Evolutionary conservation across 2,797 vertebrate species (phyloP).

Genomic region (Sus cebifrons): DNA sequence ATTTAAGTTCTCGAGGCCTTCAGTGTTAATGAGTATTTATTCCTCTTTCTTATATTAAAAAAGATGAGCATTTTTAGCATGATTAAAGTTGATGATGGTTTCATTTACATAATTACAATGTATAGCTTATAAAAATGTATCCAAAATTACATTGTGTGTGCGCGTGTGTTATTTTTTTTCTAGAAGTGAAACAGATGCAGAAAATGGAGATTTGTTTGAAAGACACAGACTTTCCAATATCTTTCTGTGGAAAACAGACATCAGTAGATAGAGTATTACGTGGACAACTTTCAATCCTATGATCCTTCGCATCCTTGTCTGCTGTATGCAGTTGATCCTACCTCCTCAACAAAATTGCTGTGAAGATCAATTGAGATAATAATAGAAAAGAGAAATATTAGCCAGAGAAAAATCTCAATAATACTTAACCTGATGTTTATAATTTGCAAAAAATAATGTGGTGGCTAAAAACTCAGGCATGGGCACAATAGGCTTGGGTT

Average conservation of each 20-base stretch:
- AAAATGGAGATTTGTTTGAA: neutral
- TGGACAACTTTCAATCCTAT: neutral
- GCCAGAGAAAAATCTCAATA: neutral
- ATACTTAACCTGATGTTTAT: neutral
- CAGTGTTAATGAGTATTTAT: constrained; percentile 89
- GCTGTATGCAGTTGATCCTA: neutral
- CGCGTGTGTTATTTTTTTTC: neutral
- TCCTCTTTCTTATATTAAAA: constrained; percentile 85
- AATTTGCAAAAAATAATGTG: neutral
- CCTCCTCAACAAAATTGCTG: neutral
- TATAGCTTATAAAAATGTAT: constrained; percentile 87
- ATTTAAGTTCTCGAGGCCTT: constrained; percentile 85
- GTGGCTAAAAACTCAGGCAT: neutral
- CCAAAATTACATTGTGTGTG: constrained; percentile 73
- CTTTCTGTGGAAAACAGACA: neutral
- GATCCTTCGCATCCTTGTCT: neutral
- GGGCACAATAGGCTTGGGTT: neutral
- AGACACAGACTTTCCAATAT: neutral
- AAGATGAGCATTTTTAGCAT: constrained; percentile 85
- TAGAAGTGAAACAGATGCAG: neutral
- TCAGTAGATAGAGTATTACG: neutral
- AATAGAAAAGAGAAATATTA: neutral
- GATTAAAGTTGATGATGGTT: constrained; percentile 88
- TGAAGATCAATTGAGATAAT: constrained; percentile 4
- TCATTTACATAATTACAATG: constrained; percentile 89